These are phyloP conservation scores for Argyrosomus japonicus DNA, from an alignment of 2,113 vertebrate genomes.

Conservation along the genomic window DNA sequence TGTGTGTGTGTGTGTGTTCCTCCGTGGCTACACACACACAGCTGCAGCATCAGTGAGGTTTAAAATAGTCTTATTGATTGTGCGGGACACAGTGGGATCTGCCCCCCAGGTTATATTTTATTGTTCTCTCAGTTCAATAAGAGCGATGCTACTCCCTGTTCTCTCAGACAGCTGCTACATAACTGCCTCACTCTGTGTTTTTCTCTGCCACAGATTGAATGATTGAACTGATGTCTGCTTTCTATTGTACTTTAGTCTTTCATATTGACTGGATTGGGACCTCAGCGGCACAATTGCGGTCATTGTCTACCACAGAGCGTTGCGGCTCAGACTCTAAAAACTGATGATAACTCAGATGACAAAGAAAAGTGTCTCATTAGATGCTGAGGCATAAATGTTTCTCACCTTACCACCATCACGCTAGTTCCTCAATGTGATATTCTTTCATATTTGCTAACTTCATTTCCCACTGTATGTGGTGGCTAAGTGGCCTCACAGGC, in stretches of 20 bases:
- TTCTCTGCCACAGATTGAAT: constrained; percentile 72
- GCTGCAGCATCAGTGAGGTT: constrained; percentile 58
- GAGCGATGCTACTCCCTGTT: constrained; percentile 67
- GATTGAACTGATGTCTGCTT: constrained; percentile 75
- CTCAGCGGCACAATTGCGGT: constrained; percentile 37
- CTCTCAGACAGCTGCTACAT: constrained; percentile 74
- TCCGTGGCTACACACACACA: constrained; percentile 15
- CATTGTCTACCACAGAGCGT: background rate
- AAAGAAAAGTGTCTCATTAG: constrained; percentile 38
- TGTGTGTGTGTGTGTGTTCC: constrained; percentile 7
- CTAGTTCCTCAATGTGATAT: background rate
- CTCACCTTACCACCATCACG: background rate
- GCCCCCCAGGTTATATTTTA: constrained; percentile 78
- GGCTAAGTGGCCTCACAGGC: background rate
- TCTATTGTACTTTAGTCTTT: constrained; percentile 66
- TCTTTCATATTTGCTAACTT: background rate
- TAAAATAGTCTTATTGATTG: constrained; percentile 80
- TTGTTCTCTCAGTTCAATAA: constrained; percentile 81
- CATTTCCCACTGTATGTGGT: background rate
- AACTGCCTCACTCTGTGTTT: constrained; percentile 69
- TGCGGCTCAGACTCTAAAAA: constrained; percentile 29
- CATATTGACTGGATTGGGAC: constrained; percentile 74
- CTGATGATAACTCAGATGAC: constrained; percentile 39
- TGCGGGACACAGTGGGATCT: constrained; percentile 58
- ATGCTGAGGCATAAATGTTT: background rate